Conservation (phyloP, 2,113 vertebrate species). For the Kryptolebias marmoratus region DNA sequence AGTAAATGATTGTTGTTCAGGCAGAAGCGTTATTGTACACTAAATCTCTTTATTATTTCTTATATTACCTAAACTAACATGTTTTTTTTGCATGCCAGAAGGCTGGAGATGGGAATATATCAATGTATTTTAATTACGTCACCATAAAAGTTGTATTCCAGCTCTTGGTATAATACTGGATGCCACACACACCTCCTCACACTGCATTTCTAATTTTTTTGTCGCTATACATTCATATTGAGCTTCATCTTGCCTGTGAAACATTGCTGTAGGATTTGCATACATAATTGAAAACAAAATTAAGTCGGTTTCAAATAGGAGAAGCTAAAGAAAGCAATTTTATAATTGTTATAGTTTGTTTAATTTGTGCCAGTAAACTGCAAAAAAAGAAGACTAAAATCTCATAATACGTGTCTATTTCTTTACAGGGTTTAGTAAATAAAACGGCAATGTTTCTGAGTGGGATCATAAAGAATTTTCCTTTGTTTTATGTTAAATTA, state of each 20-base stretch:
- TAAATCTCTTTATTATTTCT: too few relatives aligned
- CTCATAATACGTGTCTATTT: neutral
- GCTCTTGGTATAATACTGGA: constrained; percentile 25
- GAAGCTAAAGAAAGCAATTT: neutral
- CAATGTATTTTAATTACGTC: constrained; percentile 31
- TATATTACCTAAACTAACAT: too few relatives aligned
- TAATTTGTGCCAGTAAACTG: neutral
- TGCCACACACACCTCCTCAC: neutral
- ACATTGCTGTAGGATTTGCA: neutral
- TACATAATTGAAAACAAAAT: neutral
- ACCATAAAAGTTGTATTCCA: constrained; percentile 23
- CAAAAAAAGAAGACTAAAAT: neutral
- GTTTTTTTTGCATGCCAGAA: neutral
- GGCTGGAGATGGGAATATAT: constrained; percentile 30
- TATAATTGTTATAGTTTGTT: neutral
- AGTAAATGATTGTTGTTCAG: constrained; percentile 42
- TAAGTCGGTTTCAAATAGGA: neutral
- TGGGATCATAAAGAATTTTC: too few relatives aligned
- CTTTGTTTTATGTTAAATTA: too few relatives aligned
- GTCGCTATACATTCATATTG: constrained; percentile 7
- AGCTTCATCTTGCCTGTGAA: too few relatives aligned
- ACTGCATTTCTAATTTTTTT: neutral
- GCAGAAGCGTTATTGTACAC: too few relatives aligned
- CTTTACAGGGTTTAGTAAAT: too few relatives aligned
- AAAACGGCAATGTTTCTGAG: too few relatives aligned